Percentiles rank a stretch among this genome's conserved stretches.
Evolutionary conservation across 1,140 invertebrate species (phyloP).

Genomic region (Paramacrobiotus metropolitanus): DNA sequence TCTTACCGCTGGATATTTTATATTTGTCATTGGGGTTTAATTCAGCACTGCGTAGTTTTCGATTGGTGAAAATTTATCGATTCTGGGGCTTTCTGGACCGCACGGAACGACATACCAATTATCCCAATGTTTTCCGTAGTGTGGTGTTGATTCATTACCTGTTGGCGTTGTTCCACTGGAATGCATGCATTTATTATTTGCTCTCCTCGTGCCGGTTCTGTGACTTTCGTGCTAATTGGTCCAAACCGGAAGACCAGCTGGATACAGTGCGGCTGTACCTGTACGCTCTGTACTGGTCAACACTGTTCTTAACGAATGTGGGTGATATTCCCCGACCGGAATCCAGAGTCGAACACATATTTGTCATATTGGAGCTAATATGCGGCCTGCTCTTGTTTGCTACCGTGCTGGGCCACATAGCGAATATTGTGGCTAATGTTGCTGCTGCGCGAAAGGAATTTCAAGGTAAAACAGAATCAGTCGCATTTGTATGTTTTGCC

Average conservation of each 20-base stretch:
- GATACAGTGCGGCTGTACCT: conserved; percentile 82
- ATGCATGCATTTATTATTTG: conserved; percentile 88
- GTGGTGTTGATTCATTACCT: conserved; percentile 52
- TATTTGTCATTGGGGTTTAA: conserved; percentile 95
- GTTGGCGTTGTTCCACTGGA: conserved; percentile 97
- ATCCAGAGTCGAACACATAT: conserved; percentile 69
- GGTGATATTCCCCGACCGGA: conserved; percentile 36
- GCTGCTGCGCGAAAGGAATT: conserved; percentile 79
- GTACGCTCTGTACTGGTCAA: conserved; percentile 95
- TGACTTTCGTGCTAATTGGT: neutral
- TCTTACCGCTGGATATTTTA: conserved; percentile 86
- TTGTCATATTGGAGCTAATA: conserved; percentile 64
- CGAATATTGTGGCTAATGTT: conserved; percentile 82
- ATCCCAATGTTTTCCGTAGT: conserved; percentile 87
- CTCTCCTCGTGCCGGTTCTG: conserved; percentile 38
- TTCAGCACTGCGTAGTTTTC: conserved; percentile 81
- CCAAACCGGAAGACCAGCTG: conserved; percentile 47
- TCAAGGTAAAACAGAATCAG: conserved; percentile 77
- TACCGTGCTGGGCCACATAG: conserved; percentile 71
- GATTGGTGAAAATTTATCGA: conserved; percentile 87
- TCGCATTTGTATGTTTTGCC: too few relatives aligned
- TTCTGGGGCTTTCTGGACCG: conserved; percentile 97
- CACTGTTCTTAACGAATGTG: conserved; percentile 74
- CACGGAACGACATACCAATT: conserved; percentile 92
- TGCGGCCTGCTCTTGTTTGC: conserved; percentile 73